Evolutionary conservation across 2,797 vertebrate genomes (phyloP).

Genomic region (Phataginus tetradactyla): DNA sequence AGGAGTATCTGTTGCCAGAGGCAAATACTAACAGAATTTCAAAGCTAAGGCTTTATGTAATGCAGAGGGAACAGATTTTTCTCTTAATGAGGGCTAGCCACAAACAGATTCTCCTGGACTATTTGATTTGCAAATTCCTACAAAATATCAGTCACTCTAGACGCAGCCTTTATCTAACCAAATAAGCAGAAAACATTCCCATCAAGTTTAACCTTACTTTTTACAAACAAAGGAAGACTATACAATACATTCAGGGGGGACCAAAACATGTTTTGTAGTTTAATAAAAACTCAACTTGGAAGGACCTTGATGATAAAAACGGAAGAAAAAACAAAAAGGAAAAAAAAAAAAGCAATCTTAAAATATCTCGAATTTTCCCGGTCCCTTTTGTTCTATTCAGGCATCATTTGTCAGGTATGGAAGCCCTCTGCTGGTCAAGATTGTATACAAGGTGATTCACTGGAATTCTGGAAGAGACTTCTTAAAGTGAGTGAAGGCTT

Average conservation of each 20-base stretch:
- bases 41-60: background rate
- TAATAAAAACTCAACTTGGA: slow-evolving; percentile 36
- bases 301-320: background rate
- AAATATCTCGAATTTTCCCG: background rate
- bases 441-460: slow-evolving; percentile 66
- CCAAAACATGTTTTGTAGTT: background rate
- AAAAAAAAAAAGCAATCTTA: background rate
- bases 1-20: background rate
- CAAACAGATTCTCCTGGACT: slow-evolving; percentile 12
- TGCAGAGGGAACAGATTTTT: background rate
- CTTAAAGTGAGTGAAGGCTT: background rate
- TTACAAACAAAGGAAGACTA: background rate
- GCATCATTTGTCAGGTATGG: slow-evolving; percentile 84
- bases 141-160: slow-evolving; percentile 4
- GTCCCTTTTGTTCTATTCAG: background rate
- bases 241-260: background rate
- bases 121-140: slow-evolving; percentile 44
- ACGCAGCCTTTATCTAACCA: background rate
- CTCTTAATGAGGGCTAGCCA: background rate
- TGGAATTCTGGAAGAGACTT: background rate
- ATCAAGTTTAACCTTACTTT: background rate
- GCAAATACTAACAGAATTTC: background rate
- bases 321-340: background rate
- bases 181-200: background rate
- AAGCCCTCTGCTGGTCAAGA: slow-evolving; percentile 88